Conservation (phyloP, 2,888 invertebrate genomes). For the Sesia apiformis region DNA sequence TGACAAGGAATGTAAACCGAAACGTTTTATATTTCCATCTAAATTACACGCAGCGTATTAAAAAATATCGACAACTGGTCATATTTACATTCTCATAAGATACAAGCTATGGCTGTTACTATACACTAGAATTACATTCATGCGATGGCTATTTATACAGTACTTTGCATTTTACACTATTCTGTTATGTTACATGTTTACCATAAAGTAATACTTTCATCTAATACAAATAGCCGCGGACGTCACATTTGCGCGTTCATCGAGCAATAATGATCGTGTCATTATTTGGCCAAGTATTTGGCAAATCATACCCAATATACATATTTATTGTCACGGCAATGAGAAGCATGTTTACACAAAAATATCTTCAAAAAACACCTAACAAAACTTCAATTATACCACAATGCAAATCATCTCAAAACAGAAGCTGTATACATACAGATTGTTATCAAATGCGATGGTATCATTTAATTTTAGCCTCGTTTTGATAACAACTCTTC, state of each 20-base stretch:
- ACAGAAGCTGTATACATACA: too few species aligned
- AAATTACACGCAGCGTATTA: background rate
- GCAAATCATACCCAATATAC: slow-evolving; percentile 20
- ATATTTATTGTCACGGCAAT: slow-evolving; percentile 37
- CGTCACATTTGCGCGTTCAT: background rate
- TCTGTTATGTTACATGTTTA: slow-evolving; percentile 20
- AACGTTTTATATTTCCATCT: background rate
- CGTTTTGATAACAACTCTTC: too few species aligned
- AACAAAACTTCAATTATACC: too few species aligned
- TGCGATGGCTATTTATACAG: slow-evolving; percentile 24
- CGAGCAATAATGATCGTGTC: too few species aligned
- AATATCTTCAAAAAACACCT: background rate
- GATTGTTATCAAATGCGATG: too few species aligned
- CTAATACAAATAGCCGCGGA: slow-evolving; percentile 36
- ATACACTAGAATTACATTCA: slow-evolving; percentile 16
- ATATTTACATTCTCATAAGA: slow-evolving; percentile 27
- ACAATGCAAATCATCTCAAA: too few species aligned
- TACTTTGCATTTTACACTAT: slow-evolving; percentile 26
- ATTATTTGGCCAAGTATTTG: background rate
- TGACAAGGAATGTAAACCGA: slow-evolving; percentile 26
- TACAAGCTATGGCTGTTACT: slow-evolving; percentile 13
- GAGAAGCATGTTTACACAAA: slow-evolving; percentile 13
- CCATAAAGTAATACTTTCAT: slow-evolving; percentile 57
- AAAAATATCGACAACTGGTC: slow-evolving; percentile 8
- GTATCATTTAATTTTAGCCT: too few species aligned